A percentile compares a stretch with the other conserved stretches of the same genome.
These are phyloP conservation scores for Lophochroa leadbeateri DNA, from an alignment of 2,113 vertebrate genomes.

Conservation along the genomic window DNA sequence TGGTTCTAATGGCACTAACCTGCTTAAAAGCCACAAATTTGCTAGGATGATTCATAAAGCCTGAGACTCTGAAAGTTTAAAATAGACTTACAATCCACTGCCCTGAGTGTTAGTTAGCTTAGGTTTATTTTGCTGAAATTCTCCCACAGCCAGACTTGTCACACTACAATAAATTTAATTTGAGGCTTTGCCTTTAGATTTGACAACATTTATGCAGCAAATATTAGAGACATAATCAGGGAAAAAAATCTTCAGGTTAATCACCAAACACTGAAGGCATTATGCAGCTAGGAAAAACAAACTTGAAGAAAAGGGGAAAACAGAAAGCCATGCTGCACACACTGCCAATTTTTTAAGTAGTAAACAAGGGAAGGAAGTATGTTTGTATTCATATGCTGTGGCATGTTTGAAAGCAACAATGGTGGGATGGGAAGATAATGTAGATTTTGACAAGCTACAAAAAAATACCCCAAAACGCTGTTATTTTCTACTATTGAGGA, in stretches of 20 bases:
- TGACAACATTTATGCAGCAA: not conserved
- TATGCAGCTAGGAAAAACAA: not conserved
- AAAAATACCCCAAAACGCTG: not conserved
- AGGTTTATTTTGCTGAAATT: not conserved
- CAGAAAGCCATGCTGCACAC: not conserved
- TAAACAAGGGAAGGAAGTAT: not conserved
- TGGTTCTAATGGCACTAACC: not conserved
- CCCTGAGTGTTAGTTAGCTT: not conserved
- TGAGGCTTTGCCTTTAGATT: not conserved
- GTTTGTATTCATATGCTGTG: not conserved
- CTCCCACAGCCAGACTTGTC: not conserved
- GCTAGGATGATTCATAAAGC: not conserved
- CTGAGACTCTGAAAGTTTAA: not conserved
- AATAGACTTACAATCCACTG: not conserved
- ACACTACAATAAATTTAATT: not conserved
- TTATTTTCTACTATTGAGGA: not conserved
- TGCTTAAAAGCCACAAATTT: not conserved
- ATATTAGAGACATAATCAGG: not conserved
- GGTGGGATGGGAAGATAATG: not conserved
- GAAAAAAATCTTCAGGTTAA: not conserved
- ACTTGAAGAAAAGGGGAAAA: not conserved
- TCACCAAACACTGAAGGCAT: not conserved
- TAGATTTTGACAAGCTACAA: not conserved
- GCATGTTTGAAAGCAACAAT: not conserved
- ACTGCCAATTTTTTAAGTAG: not conserved